These are phyloP conservation scores for Epinotia nisella DNA, from an alignment of 2,888 invertebrate genomes.

Conservation along the genomic window DNA sequence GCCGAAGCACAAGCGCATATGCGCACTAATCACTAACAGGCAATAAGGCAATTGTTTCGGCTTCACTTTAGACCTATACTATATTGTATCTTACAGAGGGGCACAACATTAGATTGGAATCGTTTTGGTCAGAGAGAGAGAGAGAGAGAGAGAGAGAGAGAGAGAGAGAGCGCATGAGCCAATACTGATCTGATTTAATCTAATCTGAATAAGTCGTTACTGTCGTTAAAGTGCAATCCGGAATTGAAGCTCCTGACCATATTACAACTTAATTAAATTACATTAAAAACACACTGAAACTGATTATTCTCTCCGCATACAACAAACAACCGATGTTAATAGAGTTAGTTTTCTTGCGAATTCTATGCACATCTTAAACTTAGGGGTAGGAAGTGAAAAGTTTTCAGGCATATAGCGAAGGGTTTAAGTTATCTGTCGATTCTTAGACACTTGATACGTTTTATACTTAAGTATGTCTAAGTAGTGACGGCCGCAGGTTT, in stretches of 20 bases:
- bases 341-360: neutral
- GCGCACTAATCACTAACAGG: too few relatives aligned
- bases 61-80: too few relatives aligned
- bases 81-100: too few relatives aligned
- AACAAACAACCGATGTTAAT: neutral
- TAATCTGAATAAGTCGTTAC: neutral
- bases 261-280: neutral
- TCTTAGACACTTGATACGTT: slow-evolving; percentile 1
- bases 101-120: too few relatives aligned
- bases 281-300: neutral
- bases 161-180: too few relatives aligned
- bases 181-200: too few relatives aligned
- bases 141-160: too few relatives aligned
- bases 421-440: neutral
- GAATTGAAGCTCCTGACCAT: neutral
- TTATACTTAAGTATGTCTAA: neutral
- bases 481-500: neutral
- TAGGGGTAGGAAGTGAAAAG: neutral
- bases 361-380: neutral
- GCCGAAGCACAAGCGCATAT: too few relatives aligned
- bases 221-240: neutral
- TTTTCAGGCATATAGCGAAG: neutral
- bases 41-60: too few relatives aligned
- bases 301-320: neutral
- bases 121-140: too few relatives aligned